Conservation (phyloP, 2,797 vertebrate species). For the Pitangus sulphuratus region DNA sequence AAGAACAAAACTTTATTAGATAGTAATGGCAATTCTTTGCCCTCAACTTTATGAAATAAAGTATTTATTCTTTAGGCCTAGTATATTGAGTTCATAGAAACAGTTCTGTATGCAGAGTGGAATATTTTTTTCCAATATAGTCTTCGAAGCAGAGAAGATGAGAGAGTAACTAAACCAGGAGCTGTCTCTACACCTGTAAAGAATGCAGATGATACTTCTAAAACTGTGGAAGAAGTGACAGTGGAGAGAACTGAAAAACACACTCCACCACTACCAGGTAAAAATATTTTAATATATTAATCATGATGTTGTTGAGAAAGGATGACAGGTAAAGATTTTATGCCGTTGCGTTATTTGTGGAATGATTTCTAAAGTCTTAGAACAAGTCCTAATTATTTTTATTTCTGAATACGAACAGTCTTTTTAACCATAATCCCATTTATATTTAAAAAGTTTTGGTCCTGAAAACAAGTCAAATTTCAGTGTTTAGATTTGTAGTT, state of each 20-base stretch:
- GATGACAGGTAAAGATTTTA: background rate
- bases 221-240: constrained; percentile 83
- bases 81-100: background rate
- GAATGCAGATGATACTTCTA: constrained; percentile 85
- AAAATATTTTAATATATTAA: background rate
- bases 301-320: background rate
- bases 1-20: background rate
- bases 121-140: constrained; percentile 70
- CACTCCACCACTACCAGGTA: constrained; percentile 92
- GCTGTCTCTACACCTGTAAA: constrained; percentile 89
- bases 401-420: background rate
- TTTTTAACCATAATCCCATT: background rate
- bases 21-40: background rate
- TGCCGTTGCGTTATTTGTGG: background rate
- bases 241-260: constrained; percentile 85
- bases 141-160: constrained; percentile 93
- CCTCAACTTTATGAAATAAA: background rate
- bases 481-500: background rate
- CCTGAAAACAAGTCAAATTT: background rate
- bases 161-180: constrained; percentile 87
- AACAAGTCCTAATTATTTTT: background rate
- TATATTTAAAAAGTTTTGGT: background rate
- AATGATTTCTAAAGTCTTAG: background rate
- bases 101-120: background rate
- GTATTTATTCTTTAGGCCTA: background rate